These are phyloP conservation scores for Crenichthys baileyi DNA, from an alignment of 2,797 vertebrate genomes.

Conservation along the genomic window DNA sequence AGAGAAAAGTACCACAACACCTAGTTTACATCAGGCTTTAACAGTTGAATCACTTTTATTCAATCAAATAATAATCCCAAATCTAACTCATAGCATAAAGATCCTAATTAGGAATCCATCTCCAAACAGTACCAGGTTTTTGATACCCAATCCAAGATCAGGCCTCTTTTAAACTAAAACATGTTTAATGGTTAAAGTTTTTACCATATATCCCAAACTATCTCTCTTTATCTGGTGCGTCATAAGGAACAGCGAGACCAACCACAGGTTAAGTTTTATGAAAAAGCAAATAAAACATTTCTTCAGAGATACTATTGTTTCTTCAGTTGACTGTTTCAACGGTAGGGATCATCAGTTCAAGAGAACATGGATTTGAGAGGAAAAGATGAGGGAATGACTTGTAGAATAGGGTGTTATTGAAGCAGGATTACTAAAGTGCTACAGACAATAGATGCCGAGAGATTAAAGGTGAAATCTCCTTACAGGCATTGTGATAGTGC, in stretches of 20 bases:
- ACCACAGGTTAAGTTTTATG: conserved; percentile 79
- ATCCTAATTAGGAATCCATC: neutral
- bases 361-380: conserved; percentile 62
- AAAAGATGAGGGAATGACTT: conserved; percentile 30
- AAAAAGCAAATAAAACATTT: neutral
- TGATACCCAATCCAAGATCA: conserved; percentile 8
- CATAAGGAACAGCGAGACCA: conserved; percentile 95
- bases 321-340: conserved; percentile 87
- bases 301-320: neutral
- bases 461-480: conserved; percentile 74
- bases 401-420: conserved; percentile 56
- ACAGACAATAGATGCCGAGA: conserved; percentile 51
- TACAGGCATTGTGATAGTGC: conserved; percentile 32
- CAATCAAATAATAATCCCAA: neutral
- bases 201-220: conserved; percentile 3
- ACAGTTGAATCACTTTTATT: neutral
- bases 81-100: neutral
- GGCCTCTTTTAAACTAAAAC: neutral
- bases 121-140: conserved; percentile 1
- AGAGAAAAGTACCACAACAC: no score
- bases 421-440: conserved; percentile 48
- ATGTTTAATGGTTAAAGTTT: neutral
- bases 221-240: conserved; percentile 85
- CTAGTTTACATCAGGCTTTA: neutral
- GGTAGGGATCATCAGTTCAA: conserved; percentile 90